Evolutionary conservation across 92 coral and sea anemone genomes (phyloP), one percentile per base, ranked within the genome.

Genomic region (Umimayanthus chanpuru): DNA sequence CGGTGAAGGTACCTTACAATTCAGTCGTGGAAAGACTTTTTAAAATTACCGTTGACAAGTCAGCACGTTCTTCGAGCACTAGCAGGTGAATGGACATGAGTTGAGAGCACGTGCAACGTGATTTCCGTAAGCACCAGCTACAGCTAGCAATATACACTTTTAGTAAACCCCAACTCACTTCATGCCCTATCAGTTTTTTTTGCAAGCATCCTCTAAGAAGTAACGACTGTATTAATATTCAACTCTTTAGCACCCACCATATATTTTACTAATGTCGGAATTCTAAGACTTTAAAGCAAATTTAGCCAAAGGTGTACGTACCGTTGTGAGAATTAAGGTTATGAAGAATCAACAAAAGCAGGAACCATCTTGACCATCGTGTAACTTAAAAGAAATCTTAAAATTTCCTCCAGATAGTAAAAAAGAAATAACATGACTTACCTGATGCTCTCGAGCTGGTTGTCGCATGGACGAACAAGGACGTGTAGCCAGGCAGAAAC

Each of bases 391-490:
- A 9, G 77, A 83, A 68, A 44, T 36, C 55, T 16, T 18, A 70
- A 70, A 44, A 30, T 55, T 26, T 20, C 26, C 50, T 12, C 30
- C 4, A 44, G 6, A 73, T 44, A 83, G 39, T 41, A 70, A 41
- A 50, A 83, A 83, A 14, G 41, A 83, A 70, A 68, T 83, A 44
- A 9, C n/a, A 83, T 44, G 29, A 83, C 87, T 5, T 83, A 83
- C 87, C 87, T 68, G 76, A 44, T 41, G 64, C 40, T 83, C 55
- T 65, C 0, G 87, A 83, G 26, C 87, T 23, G 21, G 64, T 83
- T 70, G 68, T 70, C 87, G 87, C 78, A 67, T 70, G 87, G 41
- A 83, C 87, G 78, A 78, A 83, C 87, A 71, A 44, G 65, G 43
- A 41, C 16, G 78, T 47, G 78, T 18, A 82, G 32, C 64, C 68